Percentiles rank a stretch among this genome's conserved stretches.
Conservation (phyloP, 2,113 vertebrate genomes). For the Cavia aperea region DNA sequence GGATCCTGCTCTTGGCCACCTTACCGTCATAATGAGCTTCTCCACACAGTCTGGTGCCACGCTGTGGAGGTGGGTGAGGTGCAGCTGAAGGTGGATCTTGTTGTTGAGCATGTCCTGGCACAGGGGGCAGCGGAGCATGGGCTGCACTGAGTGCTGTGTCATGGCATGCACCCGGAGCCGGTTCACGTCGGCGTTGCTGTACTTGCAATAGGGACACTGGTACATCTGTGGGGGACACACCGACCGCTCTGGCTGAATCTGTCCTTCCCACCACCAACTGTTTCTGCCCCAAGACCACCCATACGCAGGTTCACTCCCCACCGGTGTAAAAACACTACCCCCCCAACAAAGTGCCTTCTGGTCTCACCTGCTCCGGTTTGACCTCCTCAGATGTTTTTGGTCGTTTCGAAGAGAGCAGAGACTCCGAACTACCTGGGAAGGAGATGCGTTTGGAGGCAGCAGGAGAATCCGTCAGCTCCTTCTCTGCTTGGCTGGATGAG, state of each 20-base stretch:
- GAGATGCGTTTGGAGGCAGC: conserved; percentile 85
- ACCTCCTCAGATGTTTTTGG: conserved; percentile 89
- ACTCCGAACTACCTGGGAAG: conserved; percentile 86
- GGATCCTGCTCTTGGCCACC: conserved; percentile 42
- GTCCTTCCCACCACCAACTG: not conserved
- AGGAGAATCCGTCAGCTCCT: conserved; percentile 87
- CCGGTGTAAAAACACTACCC: not conserved
- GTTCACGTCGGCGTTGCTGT: conserved; percentile 93
- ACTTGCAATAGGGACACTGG: conserved; percentile 99
- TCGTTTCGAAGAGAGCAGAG: conserved; percentile 87
- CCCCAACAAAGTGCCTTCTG: not conserved
- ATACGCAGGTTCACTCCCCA: not conserved
- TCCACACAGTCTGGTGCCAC: conserved; percentile 98
- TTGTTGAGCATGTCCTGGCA: conserved; percentile 99
- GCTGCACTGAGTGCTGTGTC: conserved; percentile 98
- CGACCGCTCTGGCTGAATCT: not conserved
- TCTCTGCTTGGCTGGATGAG: conserved; percentile 85
- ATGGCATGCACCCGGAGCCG: conserved; percentile 97
- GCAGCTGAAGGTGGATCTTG: conserved; percentile 98
- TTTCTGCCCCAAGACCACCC: conserved; percentile 46
- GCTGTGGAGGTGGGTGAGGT: conserved; percentile 99
- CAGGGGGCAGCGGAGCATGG: conserved; percentile 95
- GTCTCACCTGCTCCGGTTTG: conserved; percentile 90
- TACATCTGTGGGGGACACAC: conserved; percentile 82
- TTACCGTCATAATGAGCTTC: conserved; percentile 95